Base-by-base conservation (phyloP, 2,797 vertebrate genomes). In the Sorex maritimensis region DNA sequence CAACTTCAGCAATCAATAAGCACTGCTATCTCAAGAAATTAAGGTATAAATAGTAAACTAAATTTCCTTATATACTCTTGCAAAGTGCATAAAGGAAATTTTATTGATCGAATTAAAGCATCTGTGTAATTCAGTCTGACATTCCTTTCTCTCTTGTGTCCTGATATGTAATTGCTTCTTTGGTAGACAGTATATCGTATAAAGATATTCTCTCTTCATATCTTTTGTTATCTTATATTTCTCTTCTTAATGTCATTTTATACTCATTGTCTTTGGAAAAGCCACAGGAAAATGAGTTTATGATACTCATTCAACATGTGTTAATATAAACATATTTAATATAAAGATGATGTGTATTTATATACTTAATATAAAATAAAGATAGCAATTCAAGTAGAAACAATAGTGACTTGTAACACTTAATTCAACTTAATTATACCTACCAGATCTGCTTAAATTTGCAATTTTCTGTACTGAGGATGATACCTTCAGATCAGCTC, bases 1-100 rank as follows among this genome's bases (percentile, higher is more conserved):
- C 86, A 96, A 12, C 46, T 73, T 17, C 11, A 90, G 82, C 68
- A 80, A 79, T 30, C 38, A 88, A n/a, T 3, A 86, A 5, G 28
- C 34, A 46, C 15, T 89, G 0, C 19, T 67, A 65, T 9, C 11
- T 86, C 44, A 65, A 68, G 72, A 30, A 92, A 89, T 13, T 74
- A 71, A 87, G 5, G 10, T 44, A 81, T 38, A 2, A 9, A 46
- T 38, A 63, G 17, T 23, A 28, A 80, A 4, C 5, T 41, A 41
- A 24, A 23, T 91, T 86, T 86, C 55, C 19, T 69, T 63, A 38
- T 44, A 26, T 44, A 68, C 24, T 85, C 11, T 15, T 88, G 28
- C 12, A 73, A 94, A 82, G 34, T 90, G 46, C 2, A 58, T 34
- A 69, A 17, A 44, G 1, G 38, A 1, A 38, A 49, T 78, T 86